These are phyloP conservation scores for silkworm (Bombyx mori) DNA, from an alignment of 1,140 invertebrate species.

Conservation along the genomic window DNA sequence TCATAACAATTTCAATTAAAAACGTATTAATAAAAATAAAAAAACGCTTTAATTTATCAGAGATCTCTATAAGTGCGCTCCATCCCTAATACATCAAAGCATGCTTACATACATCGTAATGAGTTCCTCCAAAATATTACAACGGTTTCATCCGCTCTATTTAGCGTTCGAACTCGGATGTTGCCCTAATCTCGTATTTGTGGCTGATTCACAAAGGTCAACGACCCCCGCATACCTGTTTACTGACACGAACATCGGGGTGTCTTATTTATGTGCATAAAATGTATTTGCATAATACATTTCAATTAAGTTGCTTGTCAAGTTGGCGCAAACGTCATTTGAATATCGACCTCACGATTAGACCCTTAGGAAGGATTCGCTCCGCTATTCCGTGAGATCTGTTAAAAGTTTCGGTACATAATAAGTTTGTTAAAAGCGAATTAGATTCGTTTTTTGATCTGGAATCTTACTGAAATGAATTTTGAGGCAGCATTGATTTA, in stretches of 20 bases:
- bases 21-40: too few species aligned
- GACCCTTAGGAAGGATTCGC: not conserved
- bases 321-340: slow-evolving; percentile 44
- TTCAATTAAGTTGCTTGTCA: slow-evolving; percentile 49
- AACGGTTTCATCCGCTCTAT: slow-evolving; percentile 1
- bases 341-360: slow-evolving; percentile 50
- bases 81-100: slow-evolving; percentile 1
- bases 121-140: slow-evolving; percentile 2
- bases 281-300: slow-evolving; percentile 48
- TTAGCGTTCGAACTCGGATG: slow-evolving; percentile 15
- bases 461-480: too few species aligned
- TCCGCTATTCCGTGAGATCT: not conserved
- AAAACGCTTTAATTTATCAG: too few species aligned
- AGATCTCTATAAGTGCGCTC: too few species aligned
- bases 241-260: slow-evolving; percentile 4
- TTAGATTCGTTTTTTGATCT: too few species aligned
- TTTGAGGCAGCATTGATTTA: too few species aligned
- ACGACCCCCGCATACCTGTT: slow-evolving; percentile 19
- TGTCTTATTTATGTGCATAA: slow-evolving; percentile 31
- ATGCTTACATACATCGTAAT: not conserved
- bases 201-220: slow-evolving; percentile 33
- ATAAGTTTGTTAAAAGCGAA: not conserved
- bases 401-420: not conserved
- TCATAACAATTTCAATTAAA: too few species aligned
- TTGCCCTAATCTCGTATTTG: slow-evolving; percentile 41